These are phyloP conservation scores for Scaptomyza flava DNA, from an alignment of 2,888 invertebrate genomes.

Conservation along the genomic window DNA sequence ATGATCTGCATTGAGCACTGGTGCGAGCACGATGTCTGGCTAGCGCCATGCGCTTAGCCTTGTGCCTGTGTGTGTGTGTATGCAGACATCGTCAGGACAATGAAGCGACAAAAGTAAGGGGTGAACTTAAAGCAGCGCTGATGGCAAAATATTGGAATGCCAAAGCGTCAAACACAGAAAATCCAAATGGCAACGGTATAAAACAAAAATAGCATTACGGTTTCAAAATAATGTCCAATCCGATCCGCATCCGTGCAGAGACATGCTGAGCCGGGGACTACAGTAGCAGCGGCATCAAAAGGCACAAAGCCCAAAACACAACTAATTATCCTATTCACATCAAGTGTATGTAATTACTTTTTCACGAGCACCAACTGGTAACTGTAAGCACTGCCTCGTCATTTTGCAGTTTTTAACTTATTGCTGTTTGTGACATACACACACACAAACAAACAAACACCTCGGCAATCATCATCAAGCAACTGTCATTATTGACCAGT, in stretches of 20 bases:
- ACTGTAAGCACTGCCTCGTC: constrained; percentile 52
- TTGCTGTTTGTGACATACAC: constrained; percentile 57
- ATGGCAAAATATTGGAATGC: constrained; percentile 70
- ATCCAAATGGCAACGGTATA: constrained; percentile 45
- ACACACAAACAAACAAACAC: constrained; percentile 1
- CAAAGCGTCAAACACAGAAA: constrained; percentile 67
- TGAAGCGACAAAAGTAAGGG: constrained; percentile 33
- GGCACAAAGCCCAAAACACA: constrained; percentile 67
- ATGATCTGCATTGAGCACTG: constrained; percentile 63
- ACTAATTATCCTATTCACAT: constrained; percentile 76
- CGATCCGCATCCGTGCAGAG: constrained; percentile 28
- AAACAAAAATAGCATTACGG: constrained; percentile 40
- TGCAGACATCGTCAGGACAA: constrained; percentile 24
- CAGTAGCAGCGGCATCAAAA: constrained; percentile 64
- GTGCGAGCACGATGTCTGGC: constrained; percentile 20
- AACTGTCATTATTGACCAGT: constrained; percentile 57
- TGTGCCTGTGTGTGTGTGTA: constrained; percentile 5
- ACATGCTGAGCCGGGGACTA: constrained; percentile 44
- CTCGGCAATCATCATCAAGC: constrained; percentile 35
- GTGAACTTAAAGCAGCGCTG: constrained; percentile 38
- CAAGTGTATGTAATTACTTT: constrained; percentile 70
- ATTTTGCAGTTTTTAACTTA: constrained; percentile 29
- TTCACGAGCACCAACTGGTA: constrained; percentile 34
- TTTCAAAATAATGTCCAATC: constrained; percentile 20
- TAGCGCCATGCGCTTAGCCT: constrained; percentile 73